A percentile compares a stretch with the other conserved stretches of the same genome.
Conservation (phyloP, 2,888 invertebrate species). For the Sycophila texana region DNA sequence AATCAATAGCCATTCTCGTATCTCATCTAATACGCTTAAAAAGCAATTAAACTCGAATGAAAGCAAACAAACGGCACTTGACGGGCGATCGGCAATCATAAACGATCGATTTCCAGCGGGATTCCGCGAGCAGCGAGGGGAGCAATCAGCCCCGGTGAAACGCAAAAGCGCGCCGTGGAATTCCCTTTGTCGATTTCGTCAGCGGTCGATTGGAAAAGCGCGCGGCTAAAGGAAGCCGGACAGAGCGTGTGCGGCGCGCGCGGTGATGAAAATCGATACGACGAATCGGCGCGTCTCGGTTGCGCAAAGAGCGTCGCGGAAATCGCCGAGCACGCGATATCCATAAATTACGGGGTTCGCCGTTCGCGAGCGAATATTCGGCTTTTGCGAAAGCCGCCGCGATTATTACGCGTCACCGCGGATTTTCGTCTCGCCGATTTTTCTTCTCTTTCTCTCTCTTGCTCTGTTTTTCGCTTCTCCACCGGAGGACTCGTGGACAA, state of each 20-base stretch:
- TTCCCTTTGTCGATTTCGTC: conserved; percentile 41
- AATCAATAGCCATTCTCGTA: neutral
- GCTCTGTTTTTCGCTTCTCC: no score
- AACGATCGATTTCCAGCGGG: neutral
- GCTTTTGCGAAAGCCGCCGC: neutral
- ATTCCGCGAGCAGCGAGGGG: neutral
- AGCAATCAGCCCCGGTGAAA: neutral
- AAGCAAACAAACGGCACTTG: neutral
- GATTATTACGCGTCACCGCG: conserved; percentile 24
- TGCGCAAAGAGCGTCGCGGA: conserved; percentile 48
- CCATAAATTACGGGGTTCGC: conserved; percentile 31
- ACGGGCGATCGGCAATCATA: conserved; percentile 4
- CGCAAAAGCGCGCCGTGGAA: conserved; percentile 33
- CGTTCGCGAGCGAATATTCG: conserved; percentile 31
- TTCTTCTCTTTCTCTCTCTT: neutral
- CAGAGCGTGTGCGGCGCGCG: neutral
- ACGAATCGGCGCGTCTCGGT: conserved; percentile 25
- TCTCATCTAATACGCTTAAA: no score
- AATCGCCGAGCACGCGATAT: conserved; percentile 24
- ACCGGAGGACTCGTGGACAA: neutral
- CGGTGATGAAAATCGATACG: conserved; percentile 51
- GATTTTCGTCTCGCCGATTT: neutral
- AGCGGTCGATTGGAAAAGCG: conserved; percentile 40
- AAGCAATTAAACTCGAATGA: no score
- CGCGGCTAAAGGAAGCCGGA: conserved; percentile 26